phyloP scores from a whole-genome alignment of 2,113 vertebrate species.

The Cichladusa arquata region DNA sequence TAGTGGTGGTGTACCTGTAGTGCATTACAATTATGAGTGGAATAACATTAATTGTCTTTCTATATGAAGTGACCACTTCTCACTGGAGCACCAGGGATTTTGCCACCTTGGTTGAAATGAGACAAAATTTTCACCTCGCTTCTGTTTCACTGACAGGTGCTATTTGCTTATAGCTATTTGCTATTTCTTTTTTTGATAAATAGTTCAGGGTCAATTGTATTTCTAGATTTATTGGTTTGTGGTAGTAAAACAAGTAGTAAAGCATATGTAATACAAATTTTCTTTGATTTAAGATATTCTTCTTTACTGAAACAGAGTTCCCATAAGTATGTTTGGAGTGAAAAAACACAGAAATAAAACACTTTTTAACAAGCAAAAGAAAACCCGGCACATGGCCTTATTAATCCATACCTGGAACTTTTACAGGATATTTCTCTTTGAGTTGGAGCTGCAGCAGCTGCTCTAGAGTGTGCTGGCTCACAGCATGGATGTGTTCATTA shows the following conservation, averaged over 20 bases:
- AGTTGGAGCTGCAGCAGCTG: neutral
- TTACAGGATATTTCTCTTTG: constrained; percentile 7
- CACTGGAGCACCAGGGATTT: neutral
- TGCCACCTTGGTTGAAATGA: neutral
- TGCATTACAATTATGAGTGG: neutral
- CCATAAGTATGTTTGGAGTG: neutral
- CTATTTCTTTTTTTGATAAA: neutral
- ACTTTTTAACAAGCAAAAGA: neutral
- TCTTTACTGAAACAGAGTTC: neutral
- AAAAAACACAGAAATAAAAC: neutral
- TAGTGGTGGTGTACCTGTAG: neutral
- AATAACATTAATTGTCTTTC: neutral
- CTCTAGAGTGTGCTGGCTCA: neutral
- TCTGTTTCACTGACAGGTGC: neutral
- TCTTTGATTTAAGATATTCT: neutral
- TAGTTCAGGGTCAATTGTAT: neutral
- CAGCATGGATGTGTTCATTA: constrained; percentile 52
- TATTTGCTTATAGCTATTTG: neutral
- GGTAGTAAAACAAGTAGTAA: neutral
- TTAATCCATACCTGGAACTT: neutral
- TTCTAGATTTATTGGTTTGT: neutral
- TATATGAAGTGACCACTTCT: neutral
- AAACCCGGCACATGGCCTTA: neutral
- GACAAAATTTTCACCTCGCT: neutral
- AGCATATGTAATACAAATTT: neutral